phyloP scores from a whole-genome alignment of 2,113 vertebrate species.

The Furnarius figulus region DNA sequence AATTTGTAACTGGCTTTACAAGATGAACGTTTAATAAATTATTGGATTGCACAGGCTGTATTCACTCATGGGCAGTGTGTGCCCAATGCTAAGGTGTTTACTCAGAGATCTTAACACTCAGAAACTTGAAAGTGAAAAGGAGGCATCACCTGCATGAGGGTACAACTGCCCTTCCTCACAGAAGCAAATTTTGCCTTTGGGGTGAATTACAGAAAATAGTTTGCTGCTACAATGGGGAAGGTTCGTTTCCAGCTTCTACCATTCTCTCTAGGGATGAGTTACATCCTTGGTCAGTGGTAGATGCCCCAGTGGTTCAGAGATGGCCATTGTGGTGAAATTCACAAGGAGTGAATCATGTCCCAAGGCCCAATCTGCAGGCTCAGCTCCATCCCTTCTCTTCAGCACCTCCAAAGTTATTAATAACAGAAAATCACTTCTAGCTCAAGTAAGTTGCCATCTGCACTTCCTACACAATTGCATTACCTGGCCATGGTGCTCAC shows the following conservation, averaged over 20 bases:
- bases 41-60: slow-evolving; percentile 75
- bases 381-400: not conserved
- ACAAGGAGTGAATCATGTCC: not conserved
- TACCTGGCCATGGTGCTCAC: accelerated
- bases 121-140: not conserved
- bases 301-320: not conserved
- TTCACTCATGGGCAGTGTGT: not conserved
- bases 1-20: slow-evolving; percentile 92
- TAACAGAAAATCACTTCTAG: not conserved
- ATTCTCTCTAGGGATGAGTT: not conserved
- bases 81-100: not conserved
- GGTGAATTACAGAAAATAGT: not conserved
- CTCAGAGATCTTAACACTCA: accelerated
- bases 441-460: not conserved
- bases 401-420: not conserved
- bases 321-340: not conserved
- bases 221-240: not conserved
- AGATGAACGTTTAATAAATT: slow-evolving; percentile 91
- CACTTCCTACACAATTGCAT: not conserved
- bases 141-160: accelerated
- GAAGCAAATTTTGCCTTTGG: not conserved
- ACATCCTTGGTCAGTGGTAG: not conserved
- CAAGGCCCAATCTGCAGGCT: no score
- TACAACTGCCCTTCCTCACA: not conserved
- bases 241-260: not conserved